Evolutionary conservation across 2,888 invertebrate genomes (phyloP).

Genomic region (Argyresthia goedartella): DNA sequence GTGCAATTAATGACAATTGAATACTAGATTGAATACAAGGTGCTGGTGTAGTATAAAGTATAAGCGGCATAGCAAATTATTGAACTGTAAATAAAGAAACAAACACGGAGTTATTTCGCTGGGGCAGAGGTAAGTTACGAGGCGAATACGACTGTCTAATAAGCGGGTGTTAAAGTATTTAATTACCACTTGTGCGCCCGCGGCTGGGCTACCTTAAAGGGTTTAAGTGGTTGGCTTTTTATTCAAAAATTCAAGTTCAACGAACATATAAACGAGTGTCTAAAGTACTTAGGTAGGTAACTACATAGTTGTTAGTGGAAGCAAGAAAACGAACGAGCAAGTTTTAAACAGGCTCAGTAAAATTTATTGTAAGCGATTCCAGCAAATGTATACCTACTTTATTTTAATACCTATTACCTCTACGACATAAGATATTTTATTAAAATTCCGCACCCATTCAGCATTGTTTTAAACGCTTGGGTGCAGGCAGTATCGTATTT

Average conservation of each 20-base stretch:
- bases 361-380: neutral
- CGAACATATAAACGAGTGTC: neutral
- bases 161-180: constrained; percentile 16
- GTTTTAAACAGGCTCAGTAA: neutral
- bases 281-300: neutral
- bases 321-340: neutral
- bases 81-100: neutral
- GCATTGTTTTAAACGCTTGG: constrained; percentile 12
- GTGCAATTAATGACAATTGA: constrained; percentile 1
- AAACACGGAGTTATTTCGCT: constrained; percentile 6
- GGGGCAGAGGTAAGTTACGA: constrained; percentile 11
- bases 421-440: neutral
- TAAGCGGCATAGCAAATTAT: constrained; percentile 1
- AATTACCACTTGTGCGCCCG: constrained; percentile 15
- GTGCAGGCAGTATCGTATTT: constrained; percentile 33
- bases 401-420: neutral
- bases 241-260: constrained; percentile 4
- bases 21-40: neutral
- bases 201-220: constrained; percentile 13
- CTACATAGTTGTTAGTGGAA: too few species aligned
- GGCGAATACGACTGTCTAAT: constrained; percentile 12
- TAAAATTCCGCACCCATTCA: neutral
- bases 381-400: neutral
- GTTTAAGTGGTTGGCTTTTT: constrained; percentile 4
- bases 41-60: constrained; percentile 1